Evolutionary conservation across 2,797 vertebrate genomes (phyloP), one percentile per base, ranked within the genome.

Genomic region (Zenarchopterus dispar): DNA sequence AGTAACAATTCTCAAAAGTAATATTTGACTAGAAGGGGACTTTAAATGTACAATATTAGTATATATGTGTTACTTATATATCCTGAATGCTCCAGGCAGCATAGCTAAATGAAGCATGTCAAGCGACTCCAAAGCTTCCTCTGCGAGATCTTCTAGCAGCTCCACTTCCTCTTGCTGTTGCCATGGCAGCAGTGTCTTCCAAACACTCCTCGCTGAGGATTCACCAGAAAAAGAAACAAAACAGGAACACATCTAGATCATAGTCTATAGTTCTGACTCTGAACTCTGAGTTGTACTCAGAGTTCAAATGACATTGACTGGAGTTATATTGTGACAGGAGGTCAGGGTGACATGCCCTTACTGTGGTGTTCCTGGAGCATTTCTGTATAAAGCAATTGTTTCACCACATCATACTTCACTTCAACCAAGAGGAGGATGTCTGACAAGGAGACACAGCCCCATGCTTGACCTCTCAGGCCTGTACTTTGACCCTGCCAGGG

Each of bases 331-430:
- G 51, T 9, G 41, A 31, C 1, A 0, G 21, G 8, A 18, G 50
- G n/a, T 4, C 44, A 61, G 43, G 52, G 24, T 23, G 15, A 53
- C 10, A 0, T 44, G 45, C 68, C 23, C 84, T 86, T 84, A 95
- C 94, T 90, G 24, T 90, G 67, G 48, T 93, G 79, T 47, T 93
- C 88, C 82, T 89, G 84, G 17, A 94, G 89, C 93, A 94, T 95
- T 77, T 95, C 93, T 51, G 64, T 79, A 16, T 83, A 91, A 24
- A 94, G 88, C 51, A 73, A 74, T 41, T 85, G 85, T 17, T 63
- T 81, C 73, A 94, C 83, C 10, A 84, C 76, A 16, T 92, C 88
- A 44, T 93, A 94, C 73, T 94, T 95, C 52, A 90, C 85, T 23
- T 90, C 83, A 56, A 92, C 62, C 58, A 94, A 59, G 10, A 84